Evolutionary conservation across 30 jellyfish, hydroid and myxozoan genomes (phyloP).

Genomic region (Cassiopea xamachana): DNA sequence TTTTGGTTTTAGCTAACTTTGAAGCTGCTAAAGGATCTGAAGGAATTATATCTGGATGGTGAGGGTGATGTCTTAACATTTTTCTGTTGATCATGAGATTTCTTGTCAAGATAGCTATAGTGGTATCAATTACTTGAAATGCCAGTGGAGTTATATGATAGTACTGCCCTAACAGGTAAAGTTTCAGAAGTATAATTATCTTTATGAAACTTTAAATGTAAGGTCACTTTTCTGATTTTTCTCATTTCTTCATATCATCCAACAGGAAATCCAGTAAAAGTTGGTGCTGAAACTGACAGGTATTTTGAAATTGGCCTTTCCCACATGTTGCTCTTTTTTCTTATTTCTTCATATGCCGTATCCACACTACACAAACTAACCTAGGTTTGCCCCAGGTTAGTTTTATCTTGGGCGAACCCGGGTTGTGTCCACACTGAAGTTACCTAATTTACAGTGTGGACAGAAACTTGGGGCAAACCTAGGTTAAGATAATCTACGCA

Average conservation of each 20-base stretch:
- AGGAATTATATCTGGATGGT: constrained; percentile 61
- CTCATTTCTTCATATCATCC: background rate
- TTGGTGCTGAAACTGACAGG: background rate
- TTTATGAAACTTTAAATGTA: no score
- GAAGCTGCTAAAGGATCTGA: constrained; percentile 30
- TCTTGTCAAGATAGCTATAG: background rate
- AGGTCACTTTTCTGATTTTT: background rate
- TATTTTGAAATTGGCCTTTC: background rate
- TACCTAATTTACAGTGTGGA: no score
- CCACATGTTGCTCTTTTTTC: background rate
- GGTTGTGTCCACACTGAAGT: no score
- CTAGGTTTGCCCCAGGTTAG: no score
- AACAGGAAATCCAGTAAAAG: background rate
- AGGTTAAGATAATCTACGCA: no score
- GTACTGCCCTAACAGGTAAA: no score
- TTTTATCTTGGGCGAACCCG: no score
- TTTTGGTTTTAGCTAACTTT: constrained; percentile 20
- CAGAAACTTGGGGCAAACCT: no score
- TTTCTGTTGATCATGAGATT: background rate
- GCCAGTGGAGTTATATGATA: no score
- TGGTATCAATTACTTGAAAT: no score
- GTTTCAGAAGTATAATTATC: no score
- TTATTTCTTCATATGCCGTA: background rate
- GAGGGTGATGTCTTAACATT: background rate
- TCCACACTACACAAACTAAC: no score